A percentile compares a stretch with the other conserved stretches of the same genome.
Conservation (phyloP, 2,797 vertebrate genomes). For the Brotula barbata region DNA sequence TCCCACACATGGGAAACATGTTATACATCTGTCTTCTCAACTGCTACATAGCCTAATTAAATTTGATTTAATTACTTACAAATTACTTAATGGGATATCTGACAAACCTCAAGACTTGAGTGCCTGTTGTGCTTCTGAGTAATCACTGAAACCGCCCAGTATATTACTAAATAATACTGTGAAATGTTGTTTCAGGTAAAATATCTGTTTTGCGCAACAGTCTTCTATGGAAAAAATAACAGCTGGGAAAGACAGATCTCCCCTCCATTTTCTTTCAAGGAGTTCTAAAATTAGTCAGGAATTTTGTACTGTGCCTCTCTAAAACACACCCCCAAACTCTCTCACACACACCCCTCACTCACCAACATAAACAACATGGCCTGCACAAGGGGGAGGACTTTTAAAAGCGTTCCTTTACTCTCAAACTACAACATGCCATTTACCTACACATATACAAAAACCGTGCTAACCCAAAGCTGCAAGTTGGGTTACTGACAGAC, state of each 20-base stretch:
- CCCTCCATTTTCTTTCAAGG: slow-evolving; percentile 73
- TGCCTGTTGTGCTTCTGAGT: background rate
- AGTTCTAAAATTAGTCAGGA: slow-evolving; percentile 82
- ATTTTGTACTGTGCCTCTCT: slow-evolving; percentile 72
- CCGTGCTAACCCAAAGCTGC: background rate
- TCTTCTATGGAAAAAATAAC: slow-evolving; percentile 52
- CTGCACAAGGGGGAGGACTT: slow-evolving; percentile 45
- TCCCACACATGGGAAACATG: background rate
- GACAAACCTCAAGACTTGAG: background rate
- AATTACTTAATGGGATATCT: background rate
- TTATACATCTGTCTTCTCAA: too few species aligned
- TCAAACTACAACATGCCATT: slow-evolving; percentile 25
- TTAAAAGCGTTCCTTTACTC: slow-evolving; percentile 34
- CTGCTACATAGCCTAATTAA: background rate
- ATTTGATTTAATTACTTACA: too few species aligned
- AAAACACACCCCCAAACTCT: slow-evolving; percentile 64
- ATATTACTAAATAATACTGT: slow-evolving; percentile 15
- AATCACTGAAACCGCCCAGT: background rate
- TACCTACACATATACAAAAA: slow-evolving; percentile 26
- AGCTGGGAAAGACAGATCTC: slow-evolving; percentile 63
- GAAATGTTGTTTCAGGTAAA: slow-evolving; percentile 10
- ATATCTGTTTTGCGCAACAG: slow-evolving; percentile 22
- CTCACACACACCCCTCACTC: slow-evolving; percentile 54
- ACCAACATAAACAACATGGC: slow-evolving; percentile 70
- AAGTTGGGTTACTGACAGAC: background rate